Evolutionary conservation across 2,113 vertebrate species (phyloP).

Genomic region (Dicaeum eximium): DNA sequence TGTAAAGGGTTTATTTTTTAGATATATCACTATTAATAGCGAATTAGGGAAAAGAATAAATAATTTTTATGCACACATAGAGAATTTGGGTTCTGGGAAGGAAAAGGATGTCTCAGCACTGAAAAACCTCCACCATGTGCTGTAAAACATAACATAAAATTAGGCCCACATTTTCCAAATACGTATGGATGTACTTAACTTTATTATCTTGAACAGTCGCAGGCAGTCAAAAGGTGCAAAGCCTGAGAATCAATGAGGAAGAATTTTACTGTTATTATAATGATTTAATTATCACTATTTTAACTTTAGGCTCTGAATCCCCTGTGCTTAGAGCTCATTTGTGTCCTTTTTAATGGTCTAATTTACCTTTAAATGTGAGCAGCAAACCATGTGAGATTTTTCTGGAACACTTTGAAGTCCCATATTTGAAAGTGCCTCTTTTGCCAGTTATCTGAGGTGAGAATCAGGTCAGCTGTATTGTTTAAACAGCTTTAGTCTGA

Average conservation of each 20-base stretch:
- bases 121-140: accelerated
- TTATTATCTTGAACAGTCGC: background rate
- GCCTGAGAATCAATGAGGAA: background rate
- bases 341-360: background rate
- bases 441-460: conserved; percentile 48
- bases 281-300: background rate
- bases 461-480: conserved; percentile 40
- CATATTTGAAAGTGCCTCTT: conserved; percentile 16
- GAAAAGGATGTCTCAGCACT: background rate
- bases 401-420: conserved; percentile 18
- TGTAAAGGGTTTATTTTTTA: background rate
- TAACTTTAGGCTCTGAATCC: background rate
- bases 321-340: background rate
- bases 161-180: background rate
- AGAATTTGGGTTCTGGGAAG: background rate
- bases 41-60: background rate
- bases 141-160: background rate
- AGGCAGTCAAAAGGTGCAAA: background rate
- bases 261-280: background rate
- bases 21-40: background rate
- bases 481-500: conserved; percentile 43
- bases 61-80: background rate
- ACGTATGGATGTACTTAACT: background rate
- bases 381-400: background rate
- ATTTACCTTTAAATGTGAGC: conserved; percentile 2